Percentiles rank a stretch among this genome's conserved stretches.
phyloP scores from a whole-genome alignment of 2,797 vertebrate species.

The Gallirallus australis region DNA sequence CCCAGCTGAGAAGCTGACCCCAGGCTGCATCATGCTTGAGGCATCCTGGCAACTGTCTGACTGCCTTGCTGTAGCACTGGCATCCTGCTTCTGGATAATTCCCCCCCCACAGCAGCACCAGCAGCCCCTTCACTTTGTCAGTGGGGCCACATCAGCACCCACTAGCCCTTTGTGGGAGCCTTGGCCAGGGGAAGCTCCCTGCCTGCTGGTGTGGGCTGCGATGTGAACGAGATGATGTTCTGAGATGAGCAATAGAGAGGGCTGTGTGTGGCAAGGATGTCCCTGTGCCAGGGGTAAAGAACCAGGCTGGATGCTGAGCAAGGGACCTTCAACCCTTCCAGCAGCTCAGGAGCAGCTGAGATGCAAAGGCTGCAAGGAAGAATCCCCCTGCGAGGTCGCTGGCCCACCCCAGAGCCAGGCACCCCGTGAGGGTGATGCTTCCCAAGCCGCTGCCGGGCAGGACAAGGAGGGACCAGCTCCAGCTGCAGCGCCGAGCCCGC shows the following conservation, averaged over 20 bases:
- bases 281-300: neutral
- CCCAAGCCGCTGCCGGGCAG: neutral
- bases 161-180: neutral
- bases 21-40: fast-evolving
- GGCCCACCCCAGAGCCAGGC: neutral
- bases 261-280: fast-evolving
- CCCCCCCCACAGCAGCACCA: neutral
- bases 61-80: fast-evolving
- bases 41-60: fast-evolving
- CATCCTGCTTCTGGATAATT: neutral
- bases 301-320: neutral
- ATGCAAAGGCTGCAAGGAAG: neutral
- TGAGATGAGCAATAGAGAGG: fast-evolving
- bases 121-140: neutral
- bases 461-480: neutral
- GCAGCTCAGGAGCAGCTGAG: neutral
- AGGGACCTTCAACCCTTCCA: neutral
- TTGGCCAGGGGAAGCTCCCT: neutral
- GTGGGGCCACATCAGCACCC: neutral
- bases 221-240: neutral
- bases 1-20: fast-evolving
- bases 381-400: fast-evolving
- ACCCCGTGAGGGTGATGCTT: fast-evolving
- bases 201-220: neutral
- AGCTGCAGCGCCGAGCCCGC: conserved; percentile 7